Percentiles rank a stretch among this genome's conserved stretches.
Evolutionary conservation across 2,888 invertebrate genomes (phyloP).

Genomic region (Ochropleura leucogaster): DNA sequence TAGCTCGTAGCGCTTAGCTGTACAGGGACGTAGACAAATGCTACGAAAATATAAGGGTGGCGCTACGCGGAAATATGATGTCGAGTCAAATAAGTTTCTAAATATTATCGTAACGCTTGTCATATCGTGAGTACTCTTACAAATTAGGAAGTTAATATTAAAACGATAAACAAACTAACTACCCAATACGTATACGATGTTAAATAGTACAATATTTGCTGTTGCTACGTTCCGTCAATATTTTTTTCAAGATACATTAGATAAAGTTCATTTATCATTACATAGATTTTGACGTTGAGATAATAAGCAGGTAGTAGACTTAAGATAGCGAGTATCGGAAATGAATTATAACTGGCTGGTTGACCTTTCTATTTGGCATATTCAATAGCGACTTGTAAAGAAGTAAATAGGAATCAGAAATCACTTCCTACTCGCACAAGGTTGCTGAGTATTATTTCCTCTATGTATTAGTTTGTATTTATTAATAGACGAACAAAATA

Average conservation of each 20-base stretch:
- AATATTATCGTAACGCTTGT: conserved; percentile 10
- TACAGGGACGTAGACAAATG: conserved; percentile 7
- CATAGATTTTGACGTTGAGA: conserved; percentile 55
- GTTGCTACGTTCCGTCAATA: conserved; percentile 27
- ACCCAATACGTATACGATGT: conserved; percentile 2
- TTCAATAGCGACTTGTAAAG: conserved; percentile 70
- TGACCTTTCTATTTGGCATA: conserved; percentile 79
- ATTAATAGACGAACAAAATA: conserved; percentile 56
- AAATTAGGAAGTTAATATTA: conserved; percentile 38
- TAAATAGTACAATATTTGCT: conserved; percentile 43
- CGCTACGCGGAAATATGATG: conserved; percentile 29
- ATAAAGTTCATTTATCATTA: conserved; percentile 40
- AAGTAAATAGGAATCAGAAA: conserved; percentile 72
- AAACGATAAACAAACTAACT: conserved; percentile 40
- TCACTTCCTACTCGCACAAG: conserved; percentile 76
- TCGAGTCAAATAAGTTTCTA: background rate
- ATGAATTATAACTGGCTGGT: conserved; percentile 67
- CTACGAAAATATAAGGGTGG: conserved; percentile 25
- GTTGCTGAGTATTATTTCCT: conserved; percentile 73
- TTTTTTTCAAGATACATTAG: conserved; percentile 25
- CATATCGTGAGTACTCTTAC: conserved; percentile 23
- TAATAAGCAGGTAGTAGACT: conserved; percentile 56
- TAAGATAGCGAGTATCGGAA: conserved; percentile 72
- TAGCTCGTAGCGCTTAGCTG: conserved; percentile 39
- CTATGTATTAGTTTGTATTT: conserved; percentile 72